Conservation (phyloP, 1,140 invertebrate genomes). For the Drosophila pseudoananassae region DNA sequence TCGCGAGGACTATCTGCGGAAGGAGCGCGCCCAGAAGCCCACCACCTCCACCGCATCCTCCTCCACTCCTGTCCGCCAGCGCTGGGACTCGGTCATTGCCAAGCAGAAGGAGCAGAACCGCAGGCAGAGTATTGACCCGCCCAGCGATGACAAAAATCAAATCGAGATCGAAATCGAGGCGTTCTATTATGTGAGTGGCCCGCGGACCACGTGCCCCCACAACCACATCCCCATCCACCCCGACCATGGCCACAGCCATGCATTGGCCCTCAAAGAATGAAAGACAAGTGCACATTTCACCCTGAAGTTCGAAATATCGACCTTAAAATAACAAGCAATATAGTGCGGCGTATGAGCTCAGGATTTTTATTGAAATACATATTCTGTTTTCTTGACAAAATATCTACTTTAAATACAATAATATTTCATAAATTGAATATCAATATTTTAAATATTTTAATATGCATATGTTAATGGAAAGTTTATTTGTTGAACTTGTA, state of each 20-base stretch:
- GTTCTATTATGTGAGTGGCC: constrained; percentile 81
- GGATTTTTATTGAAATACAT: neutral
- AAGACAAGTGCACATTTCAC: constrained; percentile 3
- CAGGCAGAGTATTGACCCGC: constrained; percentile 51
- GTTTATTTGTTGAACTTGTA: too few species aligned
- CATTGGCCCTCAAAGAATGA: constrained; percentile 18
- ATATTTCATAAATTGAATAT: neutral
- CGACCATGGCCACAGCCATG: constrained; percentile 17
- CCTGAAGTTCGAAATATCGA: constrained; percentile 13
- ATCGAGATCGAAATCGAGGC: constrained; percentile 82
- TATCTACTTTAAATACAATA: neutral
- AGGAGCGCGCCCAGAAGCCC: constrained; percentile 53
- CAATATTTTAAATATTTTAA: too few species aligned
- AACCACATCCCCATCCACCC: neutral
- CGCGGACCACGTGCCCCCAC: neutral
- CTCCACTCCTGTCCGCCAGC: constrained; percentile 65
- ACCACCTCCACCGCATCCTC: constrained; percentile 15
- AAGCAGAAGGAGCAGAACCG: constrained; percentile 71
- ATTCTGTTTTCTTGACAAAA: neutral
- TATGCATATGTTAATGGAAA: too few species aligned
- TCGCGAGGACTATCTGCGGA: constrained; percentile 77
- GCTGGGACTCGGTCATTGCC: constrained; percentile 76
- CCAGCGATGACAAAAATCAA: constrained; percentile 73
- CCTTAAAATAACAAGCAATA: constrained; percentile 21
- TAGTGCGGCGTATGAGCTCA: neutral